Conservation (phyloP, 2,113 vertebrate species). For the Origma solitaria region DNA sequence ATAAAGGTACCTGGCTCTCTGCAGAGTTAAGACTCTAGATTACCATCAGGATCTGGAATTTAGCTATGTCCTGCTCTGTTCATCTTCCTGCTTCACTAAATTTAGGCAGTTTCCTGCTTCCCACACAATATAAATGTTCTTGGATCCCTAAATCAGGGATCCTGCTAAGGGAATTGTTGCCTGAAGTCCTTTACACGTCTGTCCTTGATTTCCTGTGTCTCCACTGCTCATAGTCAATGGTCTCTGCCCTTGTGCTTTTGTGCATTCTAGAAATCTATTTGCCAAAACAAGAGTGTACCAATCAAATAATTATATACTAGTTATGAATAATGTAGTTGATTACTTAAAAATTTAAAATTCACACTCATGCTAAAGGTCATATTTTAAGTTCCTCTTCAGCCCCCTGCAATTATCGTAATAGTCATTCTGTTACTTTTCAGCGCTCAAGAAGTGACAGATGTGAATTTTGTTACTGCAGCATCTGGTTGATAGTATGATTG, state of each 20-base stretch:
- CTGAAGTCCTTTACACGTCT: neutral
- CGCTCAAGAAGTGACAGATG: neutral
- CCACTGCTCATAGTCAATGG: neutral
- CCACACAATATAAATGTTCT: neutral
- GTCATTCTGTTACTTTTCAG: neutral
- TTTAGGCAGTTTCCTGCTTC: neutral
- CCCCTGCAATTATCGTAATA: neutral
- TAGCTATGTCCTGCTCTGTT: accelerated
- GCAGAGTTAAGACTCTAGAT: neutral
- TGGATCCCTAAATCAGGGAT: neutral
- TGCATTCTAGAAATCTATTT: neutral
- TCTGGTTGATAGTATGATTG: neutral
- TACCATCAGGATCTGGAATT: neutral
- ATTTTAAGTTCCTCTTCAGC: neutral
- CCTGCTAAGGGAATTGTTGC: neutral
- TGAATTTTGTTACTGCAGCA: neutral
- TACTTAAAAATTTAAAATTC: neutral
- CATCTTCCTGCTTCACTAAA: neutral
- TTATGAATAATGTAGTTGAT: neutral
- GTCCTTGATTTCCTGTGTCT: neutral
- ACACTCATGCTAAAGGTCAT: neutral
- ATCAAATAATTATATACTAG: neutral
- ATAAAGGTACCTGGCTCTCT: accelerated
- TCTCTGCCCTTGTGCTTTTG: neutral
- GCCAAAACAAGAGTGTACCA: neutral